Evolutionary conservation across 2,888 invertebrate genomes (phyloP), one percentile per base, ranked within the genome.

Genomic region (Heliconius aoede): DNA sequence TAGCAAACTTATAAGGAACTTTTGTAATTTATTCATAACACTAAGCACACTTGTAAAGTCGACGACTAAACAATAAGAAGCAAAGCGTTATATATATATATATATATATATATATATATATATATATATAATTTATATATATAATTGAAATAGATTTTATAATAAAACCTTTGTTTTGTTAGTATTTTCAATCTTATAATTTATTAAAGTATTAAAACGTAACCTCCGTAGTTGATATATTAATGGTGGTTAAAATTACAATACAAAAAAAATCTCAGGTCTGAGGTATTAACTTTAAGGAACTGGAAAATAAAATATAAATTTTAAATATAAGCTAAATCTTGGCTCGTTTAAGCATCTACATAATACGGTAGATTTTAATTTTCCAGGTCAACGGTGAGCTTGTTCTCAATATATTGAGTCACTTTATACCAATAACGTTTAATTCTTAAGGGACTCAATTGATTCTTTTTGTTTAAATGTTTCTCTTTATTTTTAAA

Each of bases 11-110:
- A 79, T 80, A 74, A 84, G 81, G 85, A 92, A 93, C 90, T 93
- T 93, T 91, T 90, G 88, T 92, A 92, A 93, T 93, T 93, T 93
- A 93, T 93, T 93, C 93, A 93, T 93, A 92, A 91, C 92, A 91
- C 90, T 88, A 86, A 88, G 87, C 87, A 86, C 87, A 87, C 89
- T 88, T 88, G 89, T 89, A 85, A 88, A 91, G 88, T 90, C 89
- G 86, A 83, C 36, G 74, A 74, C 36, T 60, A 51, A 75, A 75
- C 72, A 75, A 74, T 67, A 32, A 51, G 89, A 90, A 89, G 90
- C 89, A 65, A 65, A 40, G 87, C 87, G 84, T 88, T 90, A 86
- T 87, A 86, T 88, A 88, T 86, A 86, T 86, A 86, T 84, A 86
- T 86, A 84, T 84, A 85, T 84, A 82, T 80, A n/a, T 21, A 55